Percentiles rank a stretch among this genome's conserved stretches.
phyloP scores from a whole-genome alignment of 2,113 vertebrate genomes.

The Chascanopsetta lugubris region DNA sequence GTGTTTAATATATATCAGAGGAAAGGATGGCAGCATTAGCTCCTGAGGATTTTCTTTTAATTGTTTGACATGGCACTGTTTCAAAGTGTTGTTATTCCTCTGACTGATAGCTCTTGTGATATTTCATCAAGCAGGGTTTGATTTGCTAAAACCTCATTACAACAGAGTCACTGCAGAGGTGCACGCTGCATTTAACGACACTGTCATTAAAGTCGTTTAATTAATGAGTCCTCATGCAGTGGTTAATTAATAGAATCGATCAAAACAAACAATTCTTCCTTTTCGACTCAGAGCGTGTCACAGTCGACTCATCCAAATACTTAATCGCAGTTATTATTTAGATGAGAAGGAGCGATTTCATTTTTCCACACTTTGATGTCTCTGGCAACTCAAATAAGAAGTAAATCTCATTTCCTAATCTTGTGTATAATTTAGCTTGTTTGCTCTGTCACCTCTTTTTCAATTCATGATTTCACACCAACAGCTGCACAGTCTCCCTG shows the following conservation, averaged over 20 bases:
- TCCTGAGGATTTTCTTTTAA: background rate
- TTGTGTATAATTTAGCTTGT: background rate
- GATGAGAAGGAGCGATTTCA: background rate
- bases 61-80: background rate
- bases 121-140: no score
- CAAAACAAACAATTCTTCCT: background rate
- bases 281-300: background rate
- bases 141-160: no score
- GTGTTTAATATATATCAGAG: background rate
- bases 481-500: background rate
- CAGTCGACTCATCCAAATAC: background rate
- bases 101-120: background rate
- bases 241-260: conserved; percentile 9
- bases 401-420: background rate
- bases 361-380: background rate
- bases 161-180: background rate
- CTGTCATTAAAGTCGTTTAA: background rate
- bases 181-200: background rate
- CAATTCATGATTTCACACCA: conserved; percentile 1
- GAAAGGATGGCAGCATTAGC: background rate
- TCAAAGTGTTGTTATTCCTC: background rate
- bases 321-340: conserved; percentile 8
- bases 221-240: background rate
- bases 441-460: background rate
- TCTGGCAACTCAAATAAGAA: background rate